phyloP scores from a whole-genome alignment of 2,113 vertebrate species.

The Vidua macroura region DNA sequence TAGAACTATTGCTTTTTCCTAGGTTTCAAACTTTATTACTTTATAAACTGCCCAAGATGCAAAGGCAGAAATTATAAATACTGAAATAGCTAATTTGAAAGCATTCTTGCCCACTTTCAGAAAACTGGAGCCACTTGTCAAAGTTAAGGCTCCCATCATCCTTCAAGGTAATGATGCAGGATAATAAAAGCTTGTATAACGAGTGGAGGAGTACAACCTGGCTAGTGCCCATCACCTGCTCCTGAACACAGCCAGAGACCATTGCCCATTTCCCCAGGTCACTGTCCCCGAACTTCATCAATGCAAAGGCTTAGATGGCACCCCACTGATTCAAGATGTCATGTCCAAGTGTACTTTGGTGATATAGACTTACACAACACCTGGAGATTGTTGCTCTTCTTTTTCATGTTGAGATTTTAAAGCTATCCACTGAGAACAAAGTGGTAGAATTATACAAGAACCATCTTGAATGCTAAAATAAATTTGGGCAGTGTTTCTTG shows the following conservation, averaged over 20 bases:
- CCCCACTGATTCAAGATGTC: not conserved
- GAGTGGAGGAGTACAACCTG: not conserved
- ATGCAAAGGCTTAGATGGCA: not conserved
- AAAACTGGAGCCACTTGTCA: not conserved
- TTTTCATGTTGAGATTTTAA: not conserved
- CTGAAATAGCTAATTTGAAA: not conserved
- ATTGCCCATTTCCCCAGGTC: not conserved
- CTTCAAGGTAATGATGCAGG: not conserved
- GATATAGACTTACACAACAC: not conserved
- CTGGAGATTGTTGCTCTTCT: not conserved
- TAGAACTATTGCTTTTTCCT: not conserved
- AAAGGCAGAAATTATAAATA: not conserved
- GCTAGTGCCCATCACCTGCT: not conserved
- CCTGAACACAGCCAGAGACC: not conserved
- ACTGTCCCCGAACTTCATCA: not conserved
- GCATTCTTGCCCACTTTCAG: not conserved
- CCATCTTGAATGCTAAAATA: not conserved
- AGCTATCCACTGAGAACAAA: not conserved
- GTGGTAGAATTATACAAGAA: not conserved
- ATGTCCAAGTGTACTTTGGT: fast-evolving
- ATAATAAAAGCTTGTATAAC: not conserved
- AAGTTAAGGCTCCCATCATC: not conserved
- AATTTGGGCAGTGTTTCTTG: not conserved
- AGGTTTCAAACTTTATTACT: not conserved
- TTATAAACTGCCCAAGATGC: not conserved